Base-by-base conservation (phyloP, 2,888 invertebrate genomes). In the Boloria euphrosyne region DNA sequence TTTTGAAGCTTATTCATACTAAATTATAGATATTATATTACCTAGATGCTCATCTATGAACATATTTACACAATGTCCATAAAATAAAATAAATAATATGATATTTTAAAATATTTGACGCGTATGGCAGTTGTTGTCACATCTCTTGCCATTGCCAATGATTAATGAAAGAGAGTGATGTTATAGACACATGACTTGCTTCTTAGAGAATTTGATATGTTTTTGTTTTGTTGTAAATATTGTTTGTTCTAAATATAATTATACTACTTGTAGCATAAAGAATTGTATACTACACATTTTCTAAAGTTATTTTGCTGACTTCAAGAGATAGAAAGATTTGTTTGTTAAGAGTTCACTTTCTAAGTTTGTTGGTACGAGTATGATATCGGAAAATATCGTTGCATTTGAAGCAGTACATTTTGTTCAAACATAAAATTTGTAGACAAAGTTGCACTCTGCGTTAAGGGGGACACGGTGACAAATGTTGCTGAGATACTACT, bases 391-490 rank as follows among this genome's bases (percentile, higher is more conserved):
- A 86, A 87, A 84, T 85, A 86, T 84, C 72, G 80, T 74, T 83
- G 79, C 79, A 78, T 78, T 80, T 78, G 76, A 75, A 82, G 80
- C 78, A 84, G 80, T 85, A 84, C 78, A 80, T 79, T 80, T 80
- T 78, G 79, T 77, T 76, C 75, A 74, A 78, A 75, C 73, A 72
- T 72, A 73, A 82, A 80, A 82, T 80, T 75, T 74, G 75, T 68
- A 78, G 79, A 87, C 88, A 84, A 89, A 89, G 87, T 90, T 88
- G 84, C 85, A 80, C 78, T 82, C 78, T 80, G 63, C 53, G 68
- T 49, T 61, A 62, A 68, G 54, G 57, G 65, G 78, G 76, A 78
- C 74, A 72, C 78, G 74, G 80, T 85, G 82, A 84, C 82, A 83
- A 87, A 89, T 85, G 83, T 83, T 76, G 76, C 77, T 75, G 76